phyloP scores from a whole-genome alignment of 2,797 vertebrate genomes.

The Pseudochromis fuscus region DNA sequence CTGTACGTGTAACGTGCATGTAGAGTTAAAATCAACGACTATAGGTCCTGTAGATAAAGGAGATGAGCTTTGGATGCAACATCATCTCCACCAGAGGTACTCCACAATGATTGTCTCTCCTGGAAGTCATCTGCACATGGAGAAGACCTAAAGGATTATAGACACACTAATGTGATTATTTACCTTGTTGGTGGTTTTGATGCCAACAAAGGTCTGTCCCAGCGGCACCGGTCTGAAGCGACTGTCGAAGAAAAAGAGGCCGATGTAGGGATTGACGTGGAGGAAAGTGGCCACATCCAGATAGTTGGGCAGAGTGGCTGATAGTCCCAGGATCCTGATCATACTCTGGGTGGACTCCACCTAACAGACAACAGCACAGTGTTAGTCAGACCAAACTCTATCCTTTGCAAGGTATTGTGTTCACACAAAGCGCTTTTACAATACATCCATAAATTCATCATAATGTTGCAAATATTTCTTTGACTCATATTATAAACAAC shows the following conservation, averaged over 20 bases:
- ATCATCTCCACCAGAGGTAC: too few relatives aligned
- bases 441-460: too few relatives aligned
- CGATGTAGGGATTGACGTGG: slow-evolving; percentile 96
- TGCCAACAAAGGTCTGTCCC: slow-evolving; percentile 94
- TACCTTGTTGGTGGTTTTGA: slow-evolving; percentile 96
- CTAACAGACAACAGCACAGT: slow-evolving; percentile 73
- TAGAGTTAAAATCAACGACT: too few relatives aligned
- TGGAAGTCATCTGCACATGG: background rate
- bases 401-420: too few relatives aligned
- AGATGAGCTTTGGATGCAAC: too few relatives aligned
- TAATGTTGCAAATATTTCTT: too few relatives aligned
- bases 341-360: slow-evolving; percentile 99
- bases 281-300: slow-evolving; percentile 95
- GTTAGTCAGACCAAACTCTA: background rate
- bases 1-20: too few relatives aligned
- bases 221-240: slow-evolving; percentile 97
- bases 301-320: slow-evolving; percentile 97
- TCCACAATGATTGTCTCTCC: too few relatives aligned
- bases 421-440: too few relatives aligned
- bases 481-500: too few relatives aligned
- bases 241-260: slow-evolving; percentile 97
- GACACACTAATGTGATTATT: background rate
- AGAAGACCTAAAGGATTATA: background rate
- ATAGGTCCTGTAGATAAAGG: too few relatives aligned
- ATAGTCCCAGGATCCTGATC: slow-evolving; percentile 98